Base-by-base conservation (phyloP, 2,888 invertebrate species). In the Trissolcus japonicus region DNA sequence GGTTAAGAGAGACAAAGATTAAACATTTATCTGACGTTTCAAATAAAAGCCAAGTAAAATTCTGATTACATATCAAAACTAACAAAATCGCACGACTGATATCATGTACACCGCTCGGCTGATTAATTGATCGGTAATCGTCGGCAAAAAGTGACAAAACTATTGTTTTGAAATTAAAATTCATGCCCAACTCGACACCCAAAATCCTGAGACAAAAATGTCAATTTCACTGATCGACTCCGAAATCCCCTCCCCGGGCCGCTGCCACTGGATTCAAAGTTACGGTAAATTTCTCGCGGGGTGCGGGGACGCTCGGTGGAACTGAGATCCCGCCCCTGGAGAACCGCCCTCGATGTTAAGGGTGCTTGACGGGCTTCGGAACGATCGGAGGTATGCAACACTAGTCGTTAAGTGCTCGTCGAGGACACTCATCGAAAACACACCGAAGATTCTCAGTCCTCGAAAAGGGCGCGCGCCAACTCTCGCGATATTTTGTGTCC, bases 391-490 rank as follows among this genome's bases (percentile, higher is more conserved):
- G 84, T 85, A 86, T 86, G 83, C 83, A 84, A 86, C 88, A 88
- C 88, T 88, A 88, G 86, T 80, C 85, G 86, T 88, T 86, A 87
- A 89, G 88, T 89, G 87, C 81, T 88, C 88, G 88, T 87, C 85
- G 88, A 88, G 88, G 84, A 87, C 86, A 86, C 87, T 87, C 86
- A 83, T 86, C 63, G 43, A 86, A 86, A 86, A 74, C 84, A 86
- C 83, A 85, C 84, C 83, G 81, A 81, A 77, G 81, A 82, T 82
- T 82, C 83, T 79, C 80, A 80, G 75, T 76, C 77, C 69, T 79
- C 71, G 67, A 73, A 76, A 63, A 62, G 48, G 17, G 40, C 48
- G 41, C 54, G 40, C 54, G 72, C 53, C 9, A 9, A 41, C 46
- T 61, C 14, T 43, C n/a, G 14, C 57, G 46, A 14, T n/a, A 13